These are phyloP conservation scores for Panthera tigris DNA, from an alignment of 2,113 vertebrate species.

Conservation along the genomic window DNA sequence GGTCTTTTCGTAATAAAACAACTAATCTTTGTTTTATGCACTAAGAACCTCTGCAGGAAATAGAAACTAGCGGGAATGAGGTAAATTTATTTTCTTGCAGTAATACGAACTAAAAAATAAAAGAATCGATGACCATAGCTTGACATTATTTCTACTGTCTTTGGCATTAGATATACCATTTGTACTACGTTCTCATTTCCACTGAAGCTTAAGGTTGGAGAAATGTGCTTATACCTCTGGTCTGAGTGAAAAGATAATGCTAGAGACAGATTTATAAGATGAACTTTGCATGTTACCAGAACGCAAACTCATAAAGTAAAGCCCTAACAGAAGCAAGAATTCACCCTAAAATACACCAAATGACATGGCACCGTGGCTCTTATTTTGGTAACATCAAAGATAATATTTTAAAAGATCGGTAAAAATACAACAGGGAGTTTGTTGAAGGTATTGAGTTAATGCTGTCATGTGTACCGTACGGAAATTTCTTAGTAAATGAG, in stretches of 20 bases:
- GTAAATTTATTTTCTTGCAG: not conserved
- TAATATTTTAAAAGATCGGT: not conserved
- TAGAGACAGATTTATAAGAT: not conserved
- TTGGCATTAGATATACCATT: not conserved
- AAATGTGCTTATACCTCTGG: not conserved
- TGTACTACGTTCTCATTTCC: not conserved
- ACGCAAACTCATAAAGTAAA: not conserved
- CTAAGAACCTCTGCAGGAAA: not conserved
- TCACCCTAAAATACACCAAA: not conserved
- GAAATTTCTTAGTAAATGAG: conserved; percentile 32
- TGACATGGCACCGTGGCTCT: not conserved
- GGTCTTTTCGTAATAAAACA: conserved; percentile 38
- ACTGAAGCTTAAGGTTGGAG: not conserved
- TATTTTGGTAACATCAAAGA: not conserved
- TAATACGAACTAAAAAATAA: conserved; percentile 13
- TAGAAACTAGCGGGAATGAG: conserved; percentile 18
- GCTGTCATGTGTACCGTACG: not conserved
- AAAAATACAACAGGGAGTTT: not conserved
- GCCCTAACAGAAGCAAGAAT: not conserved
- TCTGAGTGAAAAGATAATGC: not conserved
- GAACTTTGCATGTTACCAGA: not conserved
- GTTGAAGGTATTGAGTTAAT: not conserved
- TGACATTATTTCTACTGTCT: not conserved
- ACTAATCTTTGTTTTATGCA: not conserved
- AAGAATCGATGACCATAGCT: not conserved